Evolutionary conservation across 2,113 vertebrate species (phyloP), one percentile per base, ranked within the genome.

Genomic region (Sceloporus tristichus): DNA sequence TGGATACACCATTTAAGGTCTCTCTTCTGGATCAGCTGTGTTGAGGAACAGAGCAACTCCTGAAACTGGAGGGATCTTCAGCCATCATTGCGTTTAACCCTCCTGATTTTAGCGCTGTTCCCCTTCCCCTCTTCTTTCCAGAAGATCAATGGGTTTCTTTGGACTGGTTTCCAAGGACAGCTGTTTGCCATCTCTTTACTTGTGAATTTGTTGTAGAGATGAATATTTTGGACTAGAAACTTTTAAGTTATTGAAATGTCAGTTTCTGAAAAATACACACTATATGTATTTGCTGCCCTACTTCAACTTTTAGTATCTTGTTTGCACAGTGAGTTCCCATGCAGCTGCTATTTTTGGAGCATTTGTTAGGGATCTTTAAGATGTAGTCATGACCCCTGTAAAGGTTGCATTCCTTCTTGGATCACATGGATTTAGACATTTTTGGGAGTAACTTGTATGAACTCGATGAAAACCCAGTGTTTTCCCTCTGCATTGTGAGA

Each of bases 311-410:
- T 94, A 83, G 89, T 88, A 86, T 88, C 70, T 95, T 90, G 66
- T 91, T 85, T 92, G 79, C 92, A 84, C 73, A 88, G 87, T 93
- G 91, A 29, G 85, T 93, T 94, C 92, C 89, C 94, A 90, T 95
- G 94, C 90, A 87, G 79, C 94, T 90, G 85, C 79, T 96, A 94
- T 91, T 94, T 86, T 62, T 87, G 87, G 93, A 93, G 92, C 93
- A 91, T 93, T 92, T 91, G 23, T 88, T 91, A 91, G 88, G 90
- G 85, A 65, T 85, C 86, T 92, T 88, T 85, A 80, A 92, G 84
- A 92, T 85, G 91, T 84, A 1, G 91, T 94, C 91, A 92, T 92
- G 95, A 92, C 93, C 91, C 91, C 92, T 86, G 92, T 71, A 23
- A 18, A 94, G 89, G 90, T 90, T 94, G 79, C 91, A 2, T 54